A percentile compares a stretch with the other conserved stretches of the same genome.
These are phyloP conservation scores for Rhagonycha fulva DNA, from an alignment of 2,888 invertebrate genomes.

Conservation along the genomic window DNA sequence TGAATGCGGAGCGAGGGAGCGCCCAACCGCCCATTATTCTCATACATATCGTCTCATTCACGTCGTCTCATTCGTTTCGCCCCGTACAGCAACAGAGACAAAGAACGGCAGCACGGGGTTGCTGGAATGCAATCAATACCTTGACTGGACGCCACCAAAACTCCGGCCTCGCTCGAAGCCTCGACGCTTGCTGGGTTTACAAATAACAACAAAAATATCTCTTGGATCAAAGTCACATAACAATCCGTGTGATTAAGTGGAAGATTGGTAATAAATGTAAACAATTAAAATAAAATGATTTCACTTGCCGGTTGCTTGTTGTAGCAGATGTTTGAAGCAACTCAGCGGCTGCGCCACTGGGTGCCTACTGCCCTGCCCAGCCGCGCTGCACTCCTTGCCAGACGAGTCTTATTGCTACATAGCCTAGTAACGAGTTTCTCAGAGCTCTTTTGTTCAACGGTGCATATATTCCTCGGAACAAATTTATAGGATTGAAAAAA, in stretches of 20 bases:
- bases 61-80: constrained; percentile 29
- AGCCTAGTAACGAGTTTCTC: constrained; percentile 37
- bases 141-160: constrained; percentile 26
- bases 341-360: constrained; percentile 42
- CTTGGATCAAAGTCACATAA: not conserved
- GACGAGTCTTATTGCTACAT: constrained; percentile 42
- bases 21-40: constrained; percentile 36
- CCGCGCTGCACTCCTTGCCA: constrained; percentile 49
- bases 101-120: constrained; percentile 30
- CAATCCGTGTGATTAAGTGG: not conserved
- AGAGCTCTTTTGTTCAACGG: constrained; percentile 42
- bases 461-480: constrained; percentile 32
- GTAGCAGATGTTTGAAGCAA: constrained; percentile 29
- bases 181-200: not conserved
- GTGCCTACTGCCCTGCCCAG: constrained; percentile 50
- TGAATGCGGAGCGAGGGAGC: constrained; percentile 32
- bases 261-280: constrained; percentile 3
- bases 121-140: constrained; percentile 34
- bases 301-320: constrained; percentile 14
- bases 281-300: constrained; percentile 11
- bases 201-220: not conserved
- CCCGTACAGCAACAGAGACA: constrained; percentile 28
- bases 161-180: constrained; percentile 6
- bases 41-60: constrained; percentile 34
- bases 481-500: constrained; percentile 9